These are phyloP conservation scores for Drosophila tripunctata DNA, from an alignment of 2,888 invertebrate species.

Conservation along the genomic window DNA sequence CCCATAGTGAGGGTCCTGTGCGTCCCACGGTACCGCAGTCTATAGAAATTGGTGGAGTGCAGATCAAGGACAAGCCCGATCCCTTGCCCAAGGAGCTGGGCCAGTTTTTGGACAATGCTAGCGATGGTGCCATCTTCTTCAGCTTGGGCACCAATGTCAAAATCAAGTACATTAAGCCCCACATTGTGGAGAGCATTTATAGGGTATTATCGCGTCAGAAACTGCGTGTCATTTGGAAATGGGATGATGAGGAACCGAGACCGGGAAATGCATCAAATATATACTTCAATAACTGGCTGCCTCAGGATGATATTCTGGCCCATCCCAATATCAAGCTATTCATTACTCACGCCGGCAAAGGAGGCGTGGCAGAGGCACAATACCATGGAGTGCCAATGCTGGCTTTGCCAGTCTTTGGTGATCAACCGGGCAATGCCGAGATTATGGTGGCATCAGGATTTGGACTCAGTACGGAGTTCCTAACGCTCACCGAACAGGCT, in stretches of 20 bases:
- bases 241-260: constrained; percentile 85
- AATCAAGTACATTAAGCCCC: constrained; percentile 82
- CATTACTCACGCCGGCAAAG: constrained; percentile 88
- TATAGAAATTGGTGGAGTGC: constrained; percentile 82
- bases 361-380: constrained; percentile 87
- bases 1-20: constrained; percentile 73
- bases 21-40: constrained; percentile 76
- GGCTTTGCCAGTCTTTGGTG: constrained; percentile 73
- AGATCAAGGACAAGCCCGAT: constrained; percentile 76
- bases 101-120: constrained; percentile 74
- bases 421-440: constrained; percentile 64
- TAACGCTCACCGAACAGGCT: constrained; percentile 35
- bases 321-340: constrained; percentile 86
- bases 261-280: constrained; percentile 86
- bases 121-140: constrained; percentile 82
- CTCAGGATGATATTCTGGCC: constrained; percentile 87
- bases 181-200: constrained; percentile 85
- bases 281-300: constrained; percentile 87
- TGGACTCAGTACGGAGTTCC: constrained; percentile 53
- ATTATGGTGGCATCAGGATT: constrained; percentile 56
- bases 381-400: constrained; percentile 86
- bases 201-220: constrained; percentile 86
- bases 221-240: constrained; percentile 88
- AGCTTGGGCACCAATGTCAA: constrained; percentile 84
- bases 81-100: constrained; percentile 72